Evolutionary conservation across 2,113 vertebrate species (phyloP).

Genomic region (Miniopterus natalensis): DNA sequence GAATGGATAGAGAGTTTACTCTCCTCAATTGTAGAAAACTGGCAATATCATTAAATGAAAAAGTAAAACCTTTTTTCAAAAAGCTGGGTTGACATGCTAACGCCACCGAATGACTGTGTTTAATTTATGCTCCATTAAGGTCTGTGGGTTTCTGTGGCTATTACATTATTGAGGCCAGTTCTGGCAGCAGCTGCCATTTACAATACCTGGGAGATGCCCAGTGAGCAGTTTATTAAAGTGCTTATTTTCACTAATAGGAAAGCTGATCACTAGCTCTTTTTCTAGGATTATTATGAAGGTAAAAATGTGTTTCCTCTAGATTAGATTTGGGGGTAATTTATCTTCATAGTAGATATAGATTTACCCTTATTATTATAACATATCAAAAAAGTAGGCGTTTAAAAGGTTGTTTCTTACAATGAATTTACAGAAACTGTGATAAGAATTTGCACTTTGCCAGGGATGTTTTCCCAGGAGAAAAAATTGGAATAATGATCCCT

Average conservation of each 20-base stretch:
- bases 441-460: background rate
- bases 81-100: conserved; percentile 60
- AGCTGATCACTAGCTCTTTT: conserved; percentile 49
- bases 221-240: conserved; percentile 65
- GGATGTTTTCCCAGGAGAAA: background rate
- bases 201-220: conserved; percentile 48
- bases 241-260: conserved; percentile 66
- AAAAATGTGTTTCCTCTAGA: conserved; percentile 60
- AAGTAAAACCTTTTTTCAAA: conserved; percentile 70
- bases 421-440: conserved; percentile 11
- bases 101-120: conserved; percentile 25
- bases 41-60: conserved; percentile 45
- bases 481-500: background rate
- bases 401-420: conserved; percentile 56
- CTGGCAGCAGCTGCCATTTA: conserved; percentile 67
- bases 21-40: conserved; percentile 49
- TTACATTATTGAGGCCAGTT: conserved; percentile 62
- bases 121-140: conserved; percentile 67
- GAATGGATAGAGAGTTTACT: conserved; percentile 46
- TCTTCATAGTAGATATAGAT: conserved; percentile 35
- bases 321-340: conserved; percentile 60
- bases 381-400: conserved; percentile 5
- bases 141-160: conserved; percentile 16
- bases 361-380: conserved; percentile 69
- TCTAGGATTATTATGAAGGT: background rate